Base-by-base conservation (phyloP, 2,797 vertebrate genomes). In the Sebastes taczanowskii region DNA sequence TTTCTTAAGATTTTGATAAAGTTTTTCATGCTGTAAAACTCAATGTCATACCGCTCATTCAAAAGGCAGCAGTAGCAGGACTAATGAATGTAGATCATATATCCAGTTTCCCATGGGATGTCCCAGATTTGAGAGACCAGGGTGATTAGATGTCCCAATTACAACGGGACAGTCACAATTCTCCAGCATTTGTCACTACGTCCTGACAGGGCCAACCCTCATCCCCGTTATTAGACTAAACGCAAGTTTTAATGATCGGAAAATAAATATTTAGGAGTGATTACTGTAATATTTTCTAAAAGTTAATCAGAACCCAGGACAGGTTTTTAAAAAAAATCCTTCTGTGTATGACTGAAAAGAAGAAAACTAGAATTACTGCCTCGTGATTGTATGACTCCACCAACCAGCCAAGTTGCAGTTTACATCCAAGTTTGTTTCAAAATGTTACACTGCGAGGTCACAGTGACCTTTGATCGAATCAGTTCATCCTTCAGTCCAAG, bases 101-200 rank as follows among this genome's bases (percentile, higher is more conserved):
- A 55, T 64, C 35, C 52, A 58, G 69, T 72, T 46, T 76, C 73
- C 63, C 25, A 22, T 22, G 59, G 38, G 64, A 68, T 35, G 3
- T 27, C 53, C 53, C 65, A 61, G 53, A 74, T 81, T 55, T 77
- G 22, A 72, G 34, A 80, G 63, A 38, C 25, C 53, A 46, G 14
- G 20, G 64, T 42, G 73, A 53, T 77, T 63, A 69, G 38, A 69
- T 80, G 69, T 42, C 52, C 69, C 69, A 74, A 53, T 73, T 80
- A 73, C 73, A 69, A 27, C 4, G 11, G 9, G 35, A 42, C 38
- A 64, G 23, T 11, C 18, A 34, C 22, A 62, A 30, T 73, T 64
- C 46, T 42, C 23, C 63, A 68, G 49, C 22, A 70, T 71, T 49
- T 56, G n/a, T 64, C 42, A 20, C 7, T 34, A 10, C 1, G 4